phyloP scores from a whole-genome alignment of 2,797 vertebrate species.

The Gymnocypris eckloni region DNA sequence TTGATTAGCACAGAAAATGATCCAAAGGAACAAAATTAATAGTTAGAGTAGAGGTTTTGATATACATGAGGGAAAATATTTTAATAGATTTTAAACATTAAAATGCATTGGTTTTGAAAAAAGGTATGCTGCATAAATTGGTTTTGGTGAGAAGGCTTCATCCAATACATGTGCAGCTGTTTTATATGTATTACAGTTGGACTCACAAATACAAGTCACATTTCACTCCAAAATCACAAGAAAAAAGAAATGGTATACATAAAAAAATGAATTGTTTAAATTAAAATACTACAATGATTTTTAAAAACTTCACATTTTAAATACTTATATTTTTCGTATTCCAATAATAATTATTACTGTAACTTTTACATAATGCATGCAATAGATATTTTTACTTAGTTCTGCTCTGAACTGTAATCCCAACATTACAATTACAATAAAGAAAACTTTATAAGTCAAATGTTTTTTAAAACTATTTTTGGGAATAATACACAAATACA shows the following conservation, averaged over 20 bases:
- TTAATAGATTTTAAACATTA: too few relatives aligned
- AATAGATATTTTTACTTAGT: neutral
- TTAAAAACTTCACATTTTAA: neutral
- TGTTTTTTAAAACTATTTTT: neutral
- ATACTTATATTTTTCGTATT: neutral
- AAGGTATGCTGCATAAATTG: neutral
- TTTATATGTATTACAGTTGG: neutral
- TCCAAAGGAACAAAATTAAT: neutral
- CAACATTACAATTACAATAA: neutral
- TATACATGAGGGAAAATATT: neutral
- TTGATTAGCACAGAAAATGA: neutral
- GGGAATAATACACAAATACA: neutral
- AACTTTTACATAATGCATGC: neutral
- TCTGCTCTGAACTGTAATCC: neutral
- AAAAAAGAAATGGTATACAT: neutral
- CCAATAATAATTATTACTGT: neutral
- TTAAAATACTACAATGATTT: neutral
- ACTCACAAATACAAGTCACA: neutral
- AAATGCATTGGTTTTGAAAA: neutral
- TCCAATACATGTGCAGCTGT: neutral
- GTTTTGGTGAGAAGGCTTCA: neutral
- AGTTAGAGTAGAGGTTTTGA: neutral
- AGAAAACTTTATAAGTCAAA: neutral
- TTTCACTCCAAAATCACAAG: constrained; percentile 3
- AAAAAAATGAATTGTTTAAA: neutral